These are phyloP conservation scores for Aphelenchoides besseyi DNA, from an alignment of 1,140 invertebrate genomes.

Conservation along the genomic window DNA sequence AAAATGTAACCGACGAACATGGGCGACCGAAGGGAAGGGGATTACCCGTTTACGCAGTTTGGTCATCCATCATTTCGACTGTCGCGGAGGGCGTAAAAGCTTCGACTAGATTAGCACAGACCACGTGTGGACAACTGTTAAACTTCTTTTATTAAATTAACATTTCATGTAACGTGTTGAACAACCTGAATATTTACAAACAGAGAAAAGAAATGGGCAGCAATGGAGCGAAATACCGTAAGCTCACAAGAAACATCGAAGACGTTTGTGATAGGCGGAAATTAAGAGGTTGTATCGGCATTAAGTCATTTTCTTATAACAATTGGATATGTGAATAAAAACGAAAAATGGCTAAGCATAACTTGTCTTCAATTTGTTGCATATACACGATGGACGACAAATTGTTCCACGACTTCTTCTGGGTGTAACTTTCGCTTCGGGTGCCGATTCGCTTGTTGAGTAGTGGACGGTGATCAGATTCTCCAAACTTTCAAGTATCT, in stretches of 20 bases:
- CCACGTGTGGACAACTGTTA: too few species aligned
- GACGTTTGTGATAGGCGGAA: neutral
- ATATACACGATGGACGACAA: conserved; percentile 59
- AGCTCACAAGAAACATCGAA: neutral
- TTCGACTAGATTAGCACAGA: too few species aligned
- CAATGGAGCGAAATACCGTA: neutral
- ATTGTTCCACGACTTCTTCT: conserved; percentile 47
- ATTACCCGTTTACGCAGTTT: too few species aligned
- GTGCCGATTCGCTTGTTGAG: conserved; percentile 56
- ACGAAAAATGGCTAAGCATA: conserved; percentile 48
- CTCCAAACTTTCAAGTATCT: conserved; percentile 58
- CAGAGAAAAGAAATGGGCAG: neutral
- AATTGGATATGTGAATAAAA: neutral
- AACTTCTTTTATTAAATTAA: too few species aligned
- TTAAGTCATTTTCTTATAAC: neutral
- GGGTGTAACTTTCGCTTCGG: conserved; percentile 56
- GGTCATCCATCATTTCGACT: too few species aligned
- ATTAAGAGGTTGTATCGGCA: neutral
- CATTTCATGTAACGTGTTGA: too few species aligned
- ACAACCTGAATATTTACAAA: too few species aligned
- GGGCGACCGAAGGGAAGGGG: too few species aligned
- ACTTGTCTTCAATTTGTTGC: conserved; percentile 61
- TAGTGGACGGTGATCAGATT: conserved; percentile 62
- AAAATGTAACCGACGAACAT: too few species aligned
- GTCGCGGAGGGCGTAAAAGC: too few species aligned